These are phyloP conservation scores for Oxygymnocypris stewartii DNA, from an alignment of 2,113 vertebrate species.

Conservation along the genomic window DNA sequence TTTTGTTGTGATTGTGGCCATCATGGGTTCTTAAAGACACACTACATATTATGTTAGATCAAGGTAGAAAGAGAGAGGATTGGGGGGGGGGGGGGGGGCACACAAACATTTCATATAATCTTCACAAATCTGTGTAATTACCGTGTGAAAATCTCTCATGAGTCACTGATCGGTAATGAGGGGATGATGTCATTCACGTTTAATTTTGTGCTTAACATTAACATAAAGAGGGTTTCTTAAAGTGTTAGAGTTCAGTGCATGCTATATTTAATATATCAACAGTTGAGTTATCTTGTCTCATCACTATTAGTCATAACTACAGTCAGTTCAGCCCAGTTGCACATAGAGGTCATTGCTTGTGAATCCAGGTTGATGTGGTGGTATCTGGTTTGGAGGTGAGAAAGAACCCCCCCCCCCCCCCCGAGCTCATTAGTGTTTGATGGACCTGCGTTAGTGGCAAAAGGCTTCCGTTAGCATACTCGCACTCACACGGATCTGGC, in stretches of 20 bases:
- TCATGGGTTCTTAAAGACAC: slow-evolving; percentile 14
- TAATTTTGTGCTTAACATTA: background rate
- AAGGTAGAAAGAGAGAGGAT: slow-evolving; percentile 1
- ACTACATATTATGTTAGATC: slow-evolving; percentile 10
- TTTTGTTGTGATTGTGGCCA: background rate
- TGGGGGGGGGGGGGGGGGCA: slow-evolving; percentile 2
- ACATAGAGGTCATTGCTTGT: background rate
- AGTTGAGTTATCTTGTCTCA: background rate
- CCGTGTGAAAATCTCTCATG: slow-evolving; percentile 59
- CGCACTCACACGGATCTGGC: slow-evolving; percentile 19
- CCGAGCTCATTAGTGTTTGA: slow-evolving; percentile 66
- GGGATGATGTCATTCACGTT: background rate
- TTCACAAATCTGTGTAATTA: slow-evolving; percentile 71
- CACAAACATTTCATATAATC: slow-evolving; percentile 54
- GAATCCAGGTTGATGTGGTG: slow-evolving; percentile 56
- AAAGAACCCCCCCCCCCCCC: slow-evolving; percentile 67
- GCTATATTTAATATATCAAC: background rate
- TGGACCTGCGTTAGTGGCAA: slow-evolving; percentile 71
- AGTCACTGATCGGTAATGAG: slow-evolving; percentile 50
- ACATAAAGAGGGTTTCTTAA: background rate
- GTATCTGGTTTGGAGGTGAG: slow-evolving; percentile 72
- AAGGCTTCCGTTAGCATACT: slow-evolving; percentile 64
- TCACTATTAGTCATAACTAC: background rate
- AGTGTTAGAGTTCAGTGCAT: background rate
- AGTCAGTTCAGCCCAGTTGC: background rate